These are phyloP conservation scores for Fringilla coelebs DNA, from an alignment of 2,797 vertebrate species.

Conservation along the genomic window DNA sequence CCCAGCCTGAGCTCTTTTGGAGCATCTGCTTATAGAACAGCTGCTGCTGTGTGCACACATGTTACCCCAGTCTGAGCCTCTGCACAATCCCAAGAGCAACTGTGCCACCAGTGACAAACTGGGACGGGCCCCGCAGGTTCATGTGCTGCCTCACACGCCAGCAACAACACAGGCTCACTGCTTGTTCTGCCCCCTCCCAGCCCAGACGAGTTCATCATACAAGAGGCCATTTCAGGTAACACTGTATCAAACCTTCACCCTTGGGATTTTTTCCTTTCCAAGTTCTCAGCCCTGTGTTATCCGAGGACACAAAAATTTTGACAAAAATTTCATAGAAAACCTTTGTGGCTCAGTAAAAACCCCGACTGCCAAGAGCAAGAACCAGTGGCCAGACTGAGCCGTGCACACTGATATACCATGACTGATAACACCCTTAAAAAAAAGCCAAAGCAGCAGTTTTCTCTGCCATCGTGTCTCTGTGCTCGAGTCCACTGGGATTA, in stretches of 20 bases:
- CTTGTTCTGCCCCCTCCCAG: background rate
- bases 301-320: background rate
- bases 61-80: background rate
- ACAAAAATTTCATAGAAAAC: background rate
- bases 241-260: background rate
- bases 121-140: accelerated
- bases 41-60: background rate
- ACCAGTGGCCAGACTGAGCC: background rate
- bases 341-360: background rate
- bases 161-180: accelerated
- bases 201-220: accelerated
- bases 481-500: background rate
- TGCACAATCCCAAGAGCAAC: background rate
- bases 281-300: background rate
- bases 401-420: background rate
- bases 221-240: background rate
- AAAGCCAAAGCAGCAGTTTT: background rate
- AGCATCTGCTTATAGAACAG: background rate
- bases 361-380: background rate
- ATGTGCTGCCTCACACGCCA: accelerated
- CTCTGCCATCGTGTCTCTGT: background rate
- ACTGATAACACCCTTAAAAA: background rate
- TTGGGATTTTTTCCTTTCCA: background rate
- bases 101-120: background rate
- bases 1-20: background rate